Evolutionary conservation across 2,113 vertebrate species (phyloP), one percentile per base, ranked within the genome.

Genomic region (Eurystomus gularis): DNA sequence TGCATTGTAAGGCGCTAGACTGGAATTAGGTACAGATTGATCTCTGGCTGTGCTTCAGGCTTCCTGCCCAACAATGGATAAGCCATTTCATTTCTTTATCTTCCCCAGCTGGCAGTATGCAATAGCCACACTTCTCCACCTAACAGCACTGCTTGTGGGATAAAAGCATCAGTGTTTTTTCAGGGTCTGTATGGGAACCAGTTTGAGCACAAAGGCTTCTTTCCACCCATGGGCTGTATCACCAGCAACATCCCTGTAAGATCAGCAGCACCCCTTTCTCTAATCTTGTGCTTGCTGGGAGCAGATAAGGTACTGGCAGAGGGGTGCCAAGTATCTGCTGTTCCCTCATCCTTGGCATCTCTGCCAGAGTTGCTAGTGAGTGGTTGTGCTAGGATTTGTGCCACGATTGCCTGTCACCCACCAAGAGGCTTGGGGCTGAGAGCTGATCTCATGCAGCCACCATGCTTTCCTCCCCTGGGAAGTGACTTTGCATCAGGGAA

Each of bases 11-110:
- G 20, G 71, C 3, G 4, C 49, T 75, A 33, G 65, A 19, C 52
- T 86, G 49, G 66, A 86, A 94, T 94, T 90, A 69, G 57, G 44
- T 66, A 44, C 2, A 3, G 83, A 71, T 75, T 77, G 68, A 83
- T 90, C 61, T 61, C 35, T 46, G 72, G 28, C 64, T 44, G 51
- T 75, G 60, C 57, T 81, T 88, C 40, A 60, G 51, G 42, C 72
- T 86, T 65, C 31, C 49, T 0, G 1, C 39, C 40, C 5, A 5
- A 12, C 0, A 0, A 10, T 35, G 77, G 71, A 51, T 33, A 62
- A 86, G n/a, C 19, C 19, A 26, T 90, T 90, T 83, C 1, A 28
- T 75, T 78, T 79, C 60, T 86, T 62, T 79, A 13, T 52, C 70
- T 86, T 90, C 40, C 58, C 54, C 58, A 52, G 42, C 29, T 78